Base-by-base conservation (phyloP, 2,888 invertebrate genomes). In the Tupiocoris notatus region DNA sequence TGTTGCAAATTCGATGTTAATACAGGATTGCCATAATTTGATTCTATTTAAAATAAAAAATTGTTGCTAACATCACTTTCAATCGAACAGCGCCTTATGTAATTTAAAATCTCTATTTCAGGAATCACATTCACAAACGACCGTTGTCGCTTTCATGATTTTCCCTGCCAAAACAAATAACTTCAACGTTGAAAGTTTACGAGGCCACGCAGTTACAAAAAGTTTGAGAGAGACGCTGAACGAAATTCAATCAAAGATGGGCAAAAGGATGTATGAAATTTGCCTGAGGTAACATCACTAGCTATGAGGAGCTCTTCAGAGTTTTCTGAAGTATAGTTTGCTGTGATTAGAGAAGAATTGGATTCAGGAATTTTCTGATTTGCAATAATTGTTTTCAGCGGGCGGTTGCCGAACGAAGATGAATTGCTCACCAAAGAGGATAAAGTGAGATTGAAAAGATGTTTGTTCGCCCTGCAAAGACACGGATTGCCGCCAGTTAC, bases 131-230 rank as follows among this genome's bases (percentile, higher is more conserved):
- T 94, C 95, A 0, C 97, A 97, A 73, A 89, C 91, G 81, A 99
- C 99, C 0, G 95, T 99, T 0, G 93, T 99, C 3, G 98, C 98
- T 6, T 99, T 99, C 85, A 87, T 99, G 73, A 99, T 99, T 81
- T 99, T 99, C 85, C 99, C 99, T 0, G 94, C 98, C 0, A 92
- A 91, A 83, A 97, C 98, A 0, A 96, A 98, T 85, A 98, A 98
- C 85, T 99, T 98, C 85, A 99, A 99, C 84, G 98, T 99, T 23
- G 99, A 99, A 84, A 96, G 96, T 65, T 86, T 99, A 9, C 87
- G 96, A 73, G 99, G 99, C 0, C 99, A 99, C 85, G 98, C 99
- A 0, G 96, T 99, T 68, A 95, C 96, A 0, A 99, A 99, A 85
- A 94, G 96, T 78, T 86, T 99, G 75, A 87, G 95, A 63, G 97